phyloP scores from a whole-genome alignment of 2,888 invertebrate genomes.

The Chloroclystis v-ata region DNA sequence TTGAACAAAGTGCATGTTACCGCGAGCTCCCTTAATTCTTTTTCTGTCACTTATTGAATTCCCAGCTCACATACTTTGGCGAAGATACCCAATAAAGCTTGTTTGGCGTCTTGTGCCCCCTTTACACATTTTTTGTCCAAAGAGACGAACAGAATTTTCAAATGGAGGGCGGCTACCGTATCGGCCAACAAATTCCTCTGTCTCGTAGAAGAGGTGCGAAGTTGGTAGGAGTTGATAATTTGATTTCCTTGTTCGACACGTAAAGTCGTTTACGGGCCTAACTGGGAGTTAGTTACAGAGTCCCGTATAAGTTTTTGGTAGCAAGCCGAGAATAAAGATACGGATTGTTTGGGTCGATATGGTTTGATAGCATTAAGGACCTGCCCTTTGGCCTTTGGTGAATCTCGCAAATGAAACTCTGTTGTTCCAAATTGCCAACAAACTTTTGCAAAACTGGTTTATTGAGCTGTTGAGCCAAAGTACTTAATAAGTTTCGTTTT shows the following conservation, averaged over 20 bases:
- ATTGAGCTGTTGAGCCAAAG: conserved; percentile 1
- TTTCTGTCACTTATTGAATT: conserved; percentile 72
- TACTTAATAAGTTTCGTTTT: conserved; percentile 54
- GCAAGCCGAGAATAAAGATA: conserved; percentile 52
- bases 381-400: conserved; percentile 27
- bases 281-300: conserved; percentile 66
- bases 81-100: conserved; percentile 73
- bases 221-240: conserved; percentile 73
- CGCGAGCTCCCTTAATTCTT: conserved; percentile 59
- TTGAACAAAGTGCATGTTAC: conserved; percentile 49
- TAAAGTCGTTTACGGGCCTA: conserved; percentile 72
- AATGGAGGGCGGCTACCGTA: conserved; percentile 55
- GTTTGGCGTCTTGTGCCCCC: conserved; percentile 59
- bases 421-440: conserved; percentile 6
- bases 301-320: conserved; percentile 53
- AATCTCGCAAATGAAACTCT: conserved; percentile 14
- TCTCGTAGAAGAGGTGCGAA: conserved; percentile 66
- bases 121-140: conserved; percentile 62
- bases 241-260: conserved; percentile 74
- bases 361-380: conserved; percentile 42
- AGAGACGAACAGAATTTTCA: conserved; percentile 66
- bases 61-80: conserved; percentile 63
- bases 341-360: conserved; percentile 44
- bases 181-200: conserved; percentile 58
- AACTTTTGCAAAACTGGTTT: conserved; percentile 7